Evolutionary conservation across 2,888 invertebrate species (phyloP).

Genomic region (Cylloceria caligata): DNA sequence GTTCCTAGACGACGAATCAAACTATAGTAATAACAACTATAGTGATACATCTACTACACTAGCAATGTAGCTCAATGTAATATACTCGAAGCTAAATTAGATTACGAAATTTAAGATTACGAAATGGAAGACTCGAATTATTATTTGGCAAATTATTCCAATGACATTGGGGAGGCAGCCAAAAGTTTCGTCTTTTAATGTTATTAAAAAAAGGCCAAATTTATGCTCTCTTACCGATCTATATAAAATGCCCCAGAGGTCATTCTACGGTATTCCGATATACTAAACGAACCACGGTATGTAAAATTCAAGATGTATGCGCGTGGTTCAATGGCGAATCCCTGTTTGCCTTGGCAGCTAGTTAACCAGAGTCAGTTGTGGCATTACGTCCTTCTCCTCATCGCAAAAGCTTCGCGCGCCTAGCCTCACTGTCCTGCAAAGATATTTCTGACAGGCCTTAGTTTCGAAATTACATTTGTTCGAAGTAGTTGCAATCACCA

Average conservation of each 20-base stretch:
- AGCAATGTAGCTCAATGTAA: not conserved
- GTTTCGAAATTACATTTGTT: constrained; percentile 27
- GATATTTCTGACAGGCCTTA: constrained; percentile 44
- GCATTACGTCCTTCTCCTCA: not conserved
- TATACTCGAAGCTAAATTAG: constrained; percentile 40
- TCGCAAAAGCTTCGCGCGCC: constrained; percentile 4
- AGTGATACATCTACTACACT: not conserved
- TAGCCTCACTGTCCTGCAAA: constrained; percentile 1
- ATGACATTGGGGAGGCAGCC: constrained; percentile 42
- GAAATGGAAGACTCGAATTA: constrained; percentile 34
- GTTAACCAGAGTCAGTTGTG: not conserved
- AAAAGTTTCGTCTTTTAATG: constrained; percentile 26
- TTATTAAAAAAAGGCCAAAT: not conserved
- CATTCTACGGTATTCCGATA: not conserved
- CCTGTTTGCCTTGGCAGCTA: constrained; percentile 44
- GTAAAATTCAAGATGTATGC: not conserved
- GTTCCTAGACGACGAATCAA: constrained; percentile 60
- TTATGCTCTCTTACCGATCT: not conserved
- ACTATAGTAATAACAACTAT: not conserved
- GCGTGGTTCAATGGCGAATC: not conserved
- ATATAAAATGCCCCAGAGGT: constrained; percentile 18
- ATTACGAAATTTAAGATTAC: constrained; percentile 38
- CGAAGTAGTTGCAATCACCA: constrained; percentile 16
- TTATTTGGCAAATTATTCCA: constrained; percentile 48
- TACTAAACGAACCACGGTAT: constrained; percentile 15